phyloP scores from a whole-genome alignment of 2,888 invertebrate species.

The Biston stratarius region DNA sequence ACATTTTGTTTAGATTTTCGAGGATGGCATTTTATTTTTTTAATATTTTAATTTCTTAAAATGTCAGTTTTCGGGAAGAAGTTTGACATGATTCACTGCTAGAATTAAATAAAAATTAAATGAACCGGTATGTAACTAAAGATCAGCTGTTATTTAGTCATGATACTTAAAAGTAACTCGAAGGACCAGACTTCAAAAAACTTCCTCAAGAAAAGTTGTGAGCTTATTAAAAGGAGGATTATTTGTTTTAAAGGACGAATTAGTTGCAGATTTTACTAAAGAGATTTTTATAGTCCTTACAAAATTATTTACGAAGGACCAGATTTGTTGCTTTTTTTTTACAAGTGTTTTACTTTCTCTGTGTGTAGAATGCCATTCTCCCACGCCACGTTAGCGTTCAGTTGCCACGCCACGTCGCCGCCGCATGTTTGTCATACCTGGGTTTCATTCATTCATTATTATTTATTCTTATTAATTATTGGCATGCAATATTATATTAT shows the following conservation, averaged over 20 bases:
- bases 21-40: slow-evolving; percentile 65
- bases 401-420: slow-evolving; percentile 47
- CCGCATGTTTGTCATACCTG: slow-evolving; percentile 50
- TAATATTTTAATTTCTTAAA: slow-evolving; percentile 47
- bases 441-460: slow-evolving; percentile 46
- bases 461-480: slow-evolving; percentile 44
- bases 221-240: no score
- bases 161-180: no score
- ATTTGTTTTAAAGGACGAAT: no score
- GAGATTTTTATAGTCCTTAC: background rate
- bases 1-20: slow-evolving; percentile 44
- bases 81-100: background rate
- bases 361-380: slow-evolving; percentile 69
- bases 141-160: background rate
- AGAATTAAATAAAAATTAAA: background rate
- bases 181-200: no score
- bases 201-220: no score
- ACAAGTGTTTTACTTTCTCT: slow-evolving; percentile 74
- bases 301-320: background rate
- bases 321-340: background rate
- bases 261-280: no score
- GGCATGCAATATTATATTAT: slow-evolving; percentile 23
- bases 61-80: slow-evolving; percentile 48
- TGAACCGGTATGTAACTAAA: no score
- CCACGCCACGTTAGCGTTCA: slow-evolving; percentile 47